These are phyloP conservation scores for Drosophila kohkoa DNA, from an alignment of 1,140 invertebrate genomes.

Conservation along the genomic window DNA sequence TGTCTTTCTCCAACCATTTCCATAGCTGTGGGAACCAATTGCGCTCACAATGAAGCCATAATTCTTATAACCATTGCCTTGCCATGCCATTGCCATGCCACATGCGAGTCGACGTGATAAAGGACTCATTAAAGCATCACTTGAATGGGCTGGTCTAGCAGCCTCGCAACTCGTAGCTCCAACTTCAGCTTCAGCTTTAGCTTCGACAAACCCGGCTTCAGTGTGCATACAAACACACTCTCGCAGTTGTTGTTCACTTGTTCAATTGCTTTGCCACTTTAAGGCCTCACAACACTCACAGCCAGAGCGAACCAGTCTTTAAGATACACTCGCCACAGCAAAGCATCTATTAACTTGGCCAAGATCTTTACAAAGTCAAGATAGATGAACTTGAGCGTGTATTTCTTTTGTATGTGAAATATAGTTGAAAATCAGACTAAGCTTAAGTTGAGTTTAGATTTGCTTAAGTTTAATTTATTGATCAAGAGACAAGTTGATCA, in stretches of 20 bases:
- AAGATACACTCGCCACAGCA: constrained; percentile 44
- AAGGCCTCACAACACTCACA: constrained; percentile 59
- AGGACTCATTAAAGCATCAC: constrained; percentile 83
- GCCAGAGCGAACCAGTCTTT: constrained; percentile 66
- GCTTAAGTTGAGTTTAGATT: too few relatives aligned
- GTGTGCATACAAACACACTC: constrained; percentile 15
- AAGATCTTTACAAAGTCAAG: background rate
- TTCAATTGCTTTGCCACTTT: constrained; percentile 81
- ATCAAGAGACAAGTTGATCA: too few relatives aligned
- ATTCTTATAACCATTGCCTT: constrained; percentile 64
- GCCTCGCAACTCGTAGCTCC: constrained; percentile 55
- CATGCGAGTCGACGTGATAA: constrained; percentile 73
- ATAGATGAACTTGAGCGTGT: background rate
- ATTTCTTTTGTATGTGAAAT: background rate
- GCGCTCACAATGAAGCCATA: constrained; percentile 74
- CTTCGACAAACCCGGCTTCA: background rate
- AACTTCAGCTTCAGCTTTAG: constrained; percentile 1
- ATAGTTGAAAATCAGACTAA: background rate
- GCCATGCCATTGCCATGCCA: constrained; percentile 40
- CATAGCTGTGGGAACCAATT: constrained; percentile 55
- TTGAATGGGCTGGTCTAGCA: constrained; percentile 77
- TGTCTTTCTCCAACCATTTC: background rate
- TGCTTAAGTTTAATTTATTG: too few relatives aligned
- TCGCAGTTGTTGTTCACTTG: constrained; percentile 55
- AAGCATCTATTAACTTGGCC: constrained; percentile 13